Evolutionary conservation across 1,140 invertebrate species (phyloP), one percentile per base, ranked within the genome.

Genomic region (Caerostris darwini): DNA sequence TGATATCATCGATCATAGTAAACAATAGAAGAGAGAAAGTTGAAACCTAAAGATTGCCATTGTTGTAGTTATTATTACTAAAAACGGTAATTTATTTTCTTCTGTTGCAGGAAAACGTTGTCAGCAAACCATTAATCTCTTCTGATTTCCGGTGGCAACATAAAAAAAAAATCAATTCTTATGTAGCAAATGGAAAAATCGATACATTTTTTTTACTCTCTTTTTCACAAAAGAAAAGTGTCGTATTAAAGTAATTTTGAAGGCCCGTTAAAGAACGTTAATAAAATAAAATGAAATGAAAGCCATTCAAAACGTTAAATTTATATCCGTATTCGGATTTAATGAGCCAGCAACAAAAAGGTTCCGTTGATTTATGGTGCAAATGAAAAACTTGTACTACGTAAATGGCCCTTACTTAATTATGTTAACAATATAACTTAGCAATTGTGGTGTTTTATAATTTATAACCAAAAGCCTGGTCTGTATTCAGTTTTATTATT

Each of bases 41-140:
- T 61, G 54, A 81, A 91, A 82, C 54, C 71, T 14, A 50, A 50
- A 89, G 50, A 82, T 91, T 91, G 86, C 61, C 56, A 53, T 67
- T 67, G 86, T 88, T 88, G 86, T 54, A 81, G 71, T 91, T 58
- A 91, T 58, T 77, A 81, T 82, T 90, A 57, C 61, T 91, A 81
- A 82, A 90, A 91, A 71, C 54, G 54, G 69, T 59, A 91, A 91
- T 91, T 91, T 91, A 81, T 91, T 91, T 91, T 81, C 57, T 61
- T 91, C 71, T 58, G n/a, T 50, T 91, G 34, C 57, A 17, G n/a
- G 34, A 90, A 57, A 90, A 71, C 34, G 19, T 53, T 67, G 71
- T 58, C 69, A 61, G 57, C 53, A 5, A 58, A 57, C 56, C 89
- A 91, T 91, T 82, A 81, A 91, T 91, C 89, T 91, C 54, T 17